A percentile compares a stretch with the other conserved stretches of the same genome.
These are phyloP conservation scores for Cepphus grylle DNA, from an alignment of 2,113 vertebrate species.

Conservation along the genomic window DNA sequence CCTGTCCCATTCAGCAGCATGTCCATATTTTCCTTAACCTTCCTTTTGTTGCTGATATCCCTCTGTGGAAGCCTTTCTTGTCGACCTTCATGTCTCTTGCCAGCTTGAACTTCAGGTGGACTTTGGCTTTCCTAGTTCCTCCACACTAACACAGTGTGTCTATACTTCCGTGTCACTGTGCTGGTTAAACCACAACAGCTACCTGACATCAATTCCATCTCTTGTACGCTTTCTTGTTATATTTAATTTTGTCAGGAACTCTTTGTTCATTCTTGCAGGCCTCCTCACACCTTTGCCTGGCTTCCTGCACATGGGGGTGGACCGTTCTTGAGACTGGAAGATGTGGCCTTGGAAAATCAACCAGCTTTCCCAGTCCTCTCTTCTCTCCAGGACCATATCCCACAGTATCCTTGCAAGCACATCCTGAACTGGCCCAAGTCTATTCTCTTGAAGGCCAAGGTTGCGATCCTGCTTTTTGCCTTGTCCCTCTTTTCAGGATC, in stretches of 20 bases:
- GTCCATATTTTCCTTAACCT: neutral
- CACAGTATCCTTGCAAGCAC: neutral
- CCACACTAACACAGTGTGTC: neutral
- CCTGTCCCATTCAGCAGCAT: neutral
- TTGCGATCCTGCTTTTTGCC: neutral
- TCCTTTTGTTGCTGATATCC: neutral
- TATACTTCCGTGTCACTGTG: neutral
- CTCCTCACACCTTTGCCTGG: neutral
- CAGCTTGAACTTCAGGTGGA: neutral
- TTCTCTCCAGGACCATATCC: neutral
- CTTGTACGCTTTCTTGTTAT: neutral
- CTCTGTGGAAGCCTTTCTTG: neutral
- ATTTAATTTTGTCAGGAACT: neutral
- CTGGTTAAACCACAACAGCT: neutral
- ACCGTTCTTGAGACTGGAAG: neutral
- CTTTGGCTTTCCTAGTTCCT: neutral
- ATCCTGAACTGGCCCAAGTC: neutral
- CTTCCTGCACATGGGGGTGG: neutral
- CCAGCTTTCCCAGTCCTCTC: neutral
- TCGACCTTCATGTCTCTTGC: neutral
- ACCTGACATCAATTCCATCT: neutral
- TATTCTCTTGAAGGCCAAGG: neutral
- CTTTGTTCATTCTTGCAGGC: neutral
- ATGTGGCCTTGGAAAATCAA: neutral
- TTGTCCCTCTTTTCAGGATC: neutral